These are phyloP conservation scores for Lepus europaeus DNA, from an alignment of 2,113 vertebrate genomes.

Conservation along the genomic window DNA sequence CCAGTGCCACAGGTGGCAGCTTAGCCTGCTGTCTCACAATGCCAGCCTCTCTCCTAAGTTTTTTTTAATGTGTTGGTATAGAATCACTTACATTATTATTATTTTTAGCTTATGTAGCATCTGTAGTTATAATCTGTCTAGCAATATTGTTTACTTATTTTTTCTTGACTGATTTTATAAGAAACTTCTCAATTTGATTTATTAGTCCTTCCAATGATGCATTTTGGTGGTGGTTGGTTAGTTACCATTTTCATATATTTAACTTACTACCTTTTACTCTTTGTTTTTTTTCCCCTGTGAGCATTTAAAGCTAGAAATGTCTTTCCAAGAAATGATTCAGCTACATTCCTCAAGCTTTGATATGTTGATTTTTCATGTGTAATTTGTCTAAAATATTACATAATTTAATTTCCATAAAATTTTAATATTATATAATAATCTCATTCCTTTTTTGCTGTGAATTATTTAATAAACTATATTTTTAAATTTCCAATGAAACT, in stretches of 20 bases:
- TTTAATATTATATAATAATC: no score
- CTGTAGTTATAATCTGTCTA: neutral
- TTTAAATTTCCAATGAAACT: neutral
- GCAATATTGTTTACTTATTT: neutral
- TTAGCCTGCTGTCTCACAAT: no score
- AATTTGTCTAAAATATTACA: constrained; percentile 41
- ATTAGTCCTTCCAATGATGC: constrained; percentile 21
- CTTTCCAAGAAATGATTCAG: neutral
- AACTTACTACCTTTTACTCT: constrained; percentile 10
- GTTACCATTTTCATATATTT: constrained; percentile 41
- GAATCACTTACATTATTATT: constrained; percentile 23
- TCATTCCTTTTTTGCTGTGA: constrained; percentile 46
- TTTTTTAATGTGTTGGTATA: neutral
- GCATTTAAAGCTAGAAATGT: constrained; percentile 23
- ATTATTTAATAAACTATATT: constrained; percentile 61
- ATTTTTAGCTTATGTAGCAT: constrained; percentile 30
- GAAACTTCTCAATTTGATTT: constrained; percentile 17
- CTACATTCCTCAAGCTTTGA: neutral
- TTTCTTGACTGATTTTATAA: neutral
- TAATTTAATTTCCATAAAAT: constrained; percentile 47
- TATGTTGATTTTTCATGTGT: constrained; percentile 47
- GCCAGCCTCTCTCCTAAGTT: no score
- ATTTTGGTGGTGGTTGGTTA: constrained; percentile 16
- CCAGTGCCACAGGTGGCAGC: no score
- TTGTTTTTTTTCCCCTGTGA: neutral